These are phyloP conservation scores for Muscicapa adusta DNA, from an alignment of 2,113 vertebrate genomes.

Conservation along the genomic window DNA sequence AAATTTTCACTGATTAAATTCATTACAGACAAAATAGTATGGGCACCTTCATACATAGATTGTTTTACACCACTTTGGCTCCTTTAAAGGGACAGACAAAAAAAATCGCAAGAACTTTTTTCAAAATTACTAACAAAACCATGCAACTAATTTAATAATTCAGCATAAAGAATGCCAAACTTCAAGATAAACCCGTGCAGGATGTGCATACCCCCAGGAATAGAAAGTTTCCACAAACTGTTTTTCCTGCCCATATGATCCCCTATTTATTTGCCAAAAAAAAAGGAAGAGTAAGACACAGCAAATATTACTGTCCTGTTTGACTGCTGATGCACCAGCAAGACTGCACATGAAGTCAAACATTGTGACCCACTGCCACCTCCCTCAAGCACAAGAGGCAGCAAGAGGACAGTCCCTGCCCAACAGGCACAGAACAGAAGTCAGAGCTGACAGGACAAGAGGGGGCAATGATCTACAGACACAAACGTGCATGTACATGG, in stretches of 20 bases:
- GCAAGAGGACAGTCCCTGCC: neutral
- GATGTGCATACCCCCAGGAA: neutral
- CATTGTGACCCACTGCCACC: neutral
- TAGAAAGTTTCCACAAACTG: neutral
- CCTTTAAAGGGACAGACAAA: neutral
- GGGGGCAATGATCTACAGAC: neutral
- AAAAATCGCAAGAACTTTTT: neutral
- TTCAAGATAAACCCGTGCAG: neutral
- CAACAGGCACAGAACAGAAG: neutral
- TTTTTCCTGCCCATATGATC: neutral
- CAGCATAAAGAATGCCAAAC: neutral
- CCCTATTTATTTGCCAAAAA: neutral
- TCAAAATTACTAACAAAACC: neutral
- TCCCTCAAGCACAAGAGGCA: rapidly evolving
- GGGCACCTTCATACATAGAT: neutral
- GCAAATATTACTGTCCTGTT: neutral
- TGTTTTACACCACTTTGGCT: neutral
- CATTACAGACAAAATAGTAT: neutral
- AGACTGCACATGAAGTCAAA: neutral
- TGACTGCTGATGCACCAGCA: rapidly evolving
- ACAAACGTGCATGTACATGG: rapidly evolving
- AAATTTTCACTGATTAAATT: neutral
- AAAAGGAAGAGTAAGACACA: neutral
- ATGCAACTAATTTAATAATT: neutral
- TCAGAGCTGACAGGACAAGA: neutral